Base-by-base conservation (phyloP, 1,140 invertebrate genomes). In the Drosophila oshimai region DNA sequence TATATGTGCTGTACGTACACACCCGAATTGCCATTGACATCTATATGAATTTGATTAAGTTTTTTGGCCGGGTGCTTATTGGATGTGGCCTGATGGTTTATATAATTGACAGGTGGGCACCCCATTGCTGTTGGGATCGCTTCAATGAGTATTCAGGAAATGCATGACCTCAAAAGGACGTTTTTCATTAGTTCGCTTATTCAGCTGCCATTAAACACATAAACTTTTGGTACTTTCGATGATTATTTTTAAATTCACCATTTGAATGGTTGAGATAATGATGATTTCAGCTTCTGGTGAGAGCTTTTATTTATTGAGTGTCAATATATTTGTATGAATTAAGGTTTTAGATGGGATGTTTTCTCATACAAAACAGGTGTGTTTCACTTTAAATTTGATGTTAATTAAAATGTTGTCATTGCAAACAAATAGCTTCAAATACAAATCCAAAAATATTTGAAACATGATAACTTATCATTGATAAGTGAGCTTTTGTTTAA, bases 1-100 rank as follows among this genome's bases (percentile, higher is more conserved):
- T n/a, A 57, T 62, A 50, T 37, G 20, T 33, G 6, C 15, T 28
- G 31, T 15, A 7, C 17, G 1, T 18, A 22, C 26, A 4, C 5
- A 2, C 7, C 28, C n/a, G n/a, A 26, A 60, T 58, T 84, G 57
- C 64, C 31, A 58, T 65, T 78, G 78, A 83, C 79, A 77, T 73
- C 75, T 65, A 74, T 83, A 51, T 83, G 74, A 64, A 83, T 83
- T 83, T 74, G 62, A 78, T 84, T 78, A 78, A 34, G 49, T 65
- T 83, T 74, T 22, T 49, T 46, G 26, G 26, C 15, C 3, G 20
- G 6, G 10, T 37, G 22, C 64, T 49, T 20, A 31, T 50, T 45
- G 41, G 33, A 41, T 36, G 46, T 64, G 39, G 28, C 20, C 22
- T 15, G 31, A 37, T 64, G 34, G 58, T 24, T 49, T 65, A 65